Percentiles rank a stretch among this genome's conserved stretches.
These are phyloP conservation scores for Rhinogobius similis DNA, from an alignment of 2,113 vertebrate species.

Conservation along the genomic window DNA sequence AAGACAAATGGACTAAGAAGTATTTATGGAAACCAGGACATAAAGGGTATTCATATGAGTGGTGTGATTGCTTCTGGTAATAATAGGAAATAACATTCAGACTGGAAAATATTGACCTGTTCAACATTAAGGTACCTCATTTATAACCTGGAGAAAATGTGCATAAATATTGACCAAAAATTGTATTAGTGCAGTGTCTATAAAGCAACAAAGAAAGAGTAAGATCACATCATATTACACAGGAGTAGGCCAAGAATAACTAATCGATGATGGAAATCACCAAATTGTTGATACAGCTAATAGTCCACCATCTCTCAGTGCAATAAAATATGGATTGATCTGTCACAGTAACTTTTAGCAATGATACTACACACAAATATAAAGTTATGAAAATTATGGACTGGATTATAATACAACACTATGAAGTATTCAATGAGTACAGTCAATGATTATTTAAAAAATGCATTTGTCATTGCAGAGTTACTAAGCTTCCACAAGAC, in stretches of 20 bases:
- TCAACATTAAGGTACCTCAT: conserved; percentile 57
- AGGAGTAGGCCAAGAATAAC: conserved; percentile 23
- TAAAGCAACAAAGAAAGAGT: conserved; percentile 56
- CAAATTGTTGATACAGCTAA: conserved; percentile 34
- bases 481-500: conserved; percentile 62
- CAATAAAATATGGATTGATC: conserved; percentile 16
- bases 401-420: background rate
- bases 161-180: conserved; percentile 51
- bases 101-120: conserved; percentile 61
- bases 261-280: conserved; percentile 31
- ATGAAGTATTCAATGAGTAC: conserved; percentile 10
- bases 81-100: conserved; percentile 69
- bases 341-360: background rate
- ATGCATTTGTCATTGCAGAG: conserved; percentile 46
- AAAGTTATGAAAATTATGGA: background rate
- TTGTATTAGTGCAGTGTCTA: conserved; percentile 50
- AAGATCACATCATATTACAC: conserved; percentile 45
- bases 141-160: conserved; percentile 57
- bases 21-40: conserved; percentile 74
- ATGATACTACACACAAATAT: background rate
- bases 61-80: conserved; percentile 45
- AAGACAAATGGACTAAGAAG: conserved; percentile 66
- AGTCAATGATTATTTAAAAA: conserved; percentile 19
- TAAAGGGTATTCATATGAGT: conserved; percentile 57
- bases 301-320: conserved; percentile 27